These are phyloP conservation scores for Acromyrmex echinatior DNA, from an alignment of 1,140 invertebrate species.

Conservation along the genomic window DNA sequence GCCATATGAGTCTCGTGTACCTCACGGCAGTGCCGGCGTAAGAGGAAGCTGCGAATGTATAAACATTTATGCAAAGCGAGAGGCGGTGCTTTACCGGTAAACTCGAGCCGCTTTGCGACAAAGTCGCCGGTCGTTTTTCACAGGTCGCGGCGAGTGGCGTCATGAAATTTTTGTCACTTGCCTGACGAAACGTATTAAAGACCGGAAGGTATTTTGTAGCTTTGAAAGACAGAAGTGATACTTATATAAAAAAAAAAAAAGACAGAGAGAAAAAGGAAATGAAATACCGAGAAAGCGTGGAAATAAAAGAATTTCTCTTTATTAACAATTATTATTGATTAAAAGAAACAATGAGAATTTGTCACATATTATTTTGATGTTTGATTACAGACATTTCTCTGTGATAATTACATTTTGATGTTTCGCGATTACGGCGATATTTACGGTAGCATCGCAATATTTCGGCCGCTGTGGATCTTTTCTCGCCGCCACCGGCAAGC, in stretches of 20 bases:
- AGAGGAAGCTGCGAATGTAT: constrained; percentile 67
- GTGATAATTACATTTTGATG: not conserved
- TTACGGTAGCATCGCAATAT: constrained; percentile 30
- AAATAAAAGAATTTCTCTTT: not conserved
- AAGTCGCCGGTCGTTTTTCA: constrained; percentile 66
- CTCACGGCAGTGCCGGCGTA: constrained; percentile 9
- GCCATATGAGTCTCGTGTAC: constrained; percentile 48
- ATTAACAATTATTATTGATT: not conserved
- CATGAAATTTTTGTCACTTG: constrained; percentile 68
- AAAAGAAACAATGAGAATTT: not conserved
- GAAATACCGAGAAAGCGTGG: not conserved
- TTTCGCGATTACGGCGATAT: not conserved
- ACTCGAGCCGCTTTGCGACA: constrained; percentile 53
- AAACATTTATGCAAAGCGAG: constrained; percentile 70
- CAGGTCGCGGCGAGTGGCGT: constrained; percentile 1
- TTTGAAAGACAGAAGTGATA: constrained; percentile 28
- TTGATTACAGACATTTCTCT: not conserved
- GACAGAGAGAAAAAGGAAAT: not conserved
- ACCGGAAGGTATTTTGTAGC: constrained; percentile 46
- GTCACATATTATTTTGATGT: not conserved
- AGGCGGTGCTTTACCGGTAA: constrained; percentile 18
- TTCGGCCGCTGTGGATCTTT: constrained; percentile 46
- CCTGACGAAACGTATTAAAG: constrained; percentile 54
- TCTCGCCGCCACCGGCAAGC: constrained; percentile 52
- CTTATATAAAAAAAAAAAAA: too few species aligned